Evolutionary conservation across 1,140 invertebrate species (phyloP), one percentile per base, ranked within the genome.

Genomic region (Caenorhabditis inopinata): DNA sequence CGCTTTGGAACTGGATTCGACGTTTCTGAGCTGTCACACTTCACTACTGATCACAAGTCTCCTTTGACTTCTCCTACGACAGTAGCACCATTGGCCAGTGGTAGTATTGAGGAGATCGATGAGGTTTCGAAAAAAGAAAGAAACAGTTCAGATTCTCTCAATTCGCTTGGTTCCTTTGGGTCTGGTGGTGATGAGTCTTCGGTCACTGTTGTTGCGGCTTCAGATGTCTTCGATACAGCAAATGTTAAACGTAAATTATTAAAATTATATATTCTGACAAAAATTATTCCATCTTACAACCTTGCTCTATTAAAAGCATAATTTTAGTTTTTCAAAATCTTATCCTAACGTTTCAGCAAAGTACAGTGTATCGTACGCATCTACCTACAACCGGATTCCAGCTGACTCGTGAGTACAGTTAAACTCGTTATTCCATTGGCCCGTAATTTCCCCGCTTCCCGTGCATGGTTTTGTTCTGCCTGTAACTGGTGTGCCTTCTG

Each of bases 331-430:
- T 78, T 32, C 58, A 74, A n/a, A 62, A 14, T 75, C 75, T 29
- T 23, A 23, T 38, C 45, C 35, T 29, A 29, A 42, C 14, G 14
- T 81, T 85, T 85, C 73, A 85, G 83, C 68, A 32, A 85, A 85
- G 74, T 73, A 79, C 48, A 82, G 68, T 51, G 77, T 79, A 7
- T 86, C 85, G 16, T 85, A 85, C 42, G 85, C 85, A 7, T 81
- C 85, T 5, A 75, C 83, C 5, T 85, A 85, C 79, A 85, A 84
- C 73, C 82, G 85, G 14, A 47, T 81, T 29, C 76, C 85, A 4
- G 75, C 78, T 78, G 84, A 85, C 21, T 80, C 68, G 84, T 85
- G 47, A 85, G 84, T 84, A 53, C n/a, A 6, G 27, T 68, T 68
- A 42, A 5, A 42, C n/a, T n/a, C n/a, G n/a, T 58, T 58, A 12